These are phyloP conservation scores for Heliconius aoede DNA, from an alignment of 2,888 invertebrate species.

Conservation along the genomic window DNA sequence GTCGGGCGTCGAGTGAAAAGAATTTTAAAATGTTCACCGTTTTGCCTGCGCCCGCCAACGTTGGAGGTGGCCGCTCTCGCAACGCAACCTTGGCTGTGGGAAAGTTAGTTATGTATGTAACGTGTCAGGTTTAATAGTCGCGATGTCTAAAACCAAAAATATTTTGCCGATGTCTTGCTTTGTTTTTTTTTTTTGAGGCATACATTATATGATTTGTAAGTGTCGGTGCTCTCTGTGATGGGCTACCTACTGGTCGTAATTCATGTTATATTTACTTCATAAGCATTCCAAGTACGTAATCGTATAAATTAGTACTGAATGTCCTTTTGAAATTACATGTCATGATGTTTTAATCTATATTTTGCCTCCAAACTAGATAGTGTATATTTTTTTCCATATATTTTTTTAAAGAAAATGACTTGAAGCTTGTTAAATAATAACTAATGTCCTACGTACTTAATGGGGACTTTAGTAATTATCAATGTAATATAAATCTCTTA, in stretches of 20 bases:
- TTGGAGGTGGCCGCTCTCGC: conserved; percentile 48
- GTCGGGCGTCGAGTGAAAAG: conserved; percentile 40
- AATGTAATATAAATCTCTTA: not conserved
- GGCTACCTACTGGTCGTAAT: too few relatives aligned
- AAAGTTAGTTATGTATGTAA: conserved; percentile 37
- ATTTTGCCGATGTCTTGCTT: not conserved
- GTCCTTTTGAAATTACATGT: not conserved
- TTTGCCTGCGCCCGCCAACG: conserved; percentile 45
- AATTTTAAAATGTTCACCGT: conserved; percentile 40
- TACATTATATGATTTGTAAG: not conserved
- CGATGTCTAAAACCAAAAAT: not conserved
- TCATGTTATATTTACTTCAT: too few relatives aligned
- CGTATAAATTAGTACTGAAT: too few relatives aligned
- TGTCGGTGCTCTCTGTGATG: too few relatives aligned
- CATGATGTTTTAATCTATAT: not conserved
- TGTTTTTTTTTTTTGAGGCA: not conserved
- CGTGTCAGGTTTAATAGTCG: conserved; percentile 11
- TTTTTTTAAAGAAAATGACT: too few relatives aligned
- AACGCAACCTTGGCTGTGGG: conserved; percentile 41
- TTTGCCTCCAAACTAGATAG: not conserved
- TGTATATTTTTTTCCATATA: too few relatives aligned
- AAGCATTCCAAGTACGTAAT: too few relatives aligned
- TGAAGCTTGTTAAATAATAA: not conserved
- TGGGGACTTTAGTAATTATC: too few relatives aligned
- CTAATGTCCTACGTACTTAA: too few relatives aligned